These are phyloP conservation scores for Leucophenga maculata DNA, from an alignment of 2,888 invertebrate genomes.

Conservation along the genomic window DNA sequence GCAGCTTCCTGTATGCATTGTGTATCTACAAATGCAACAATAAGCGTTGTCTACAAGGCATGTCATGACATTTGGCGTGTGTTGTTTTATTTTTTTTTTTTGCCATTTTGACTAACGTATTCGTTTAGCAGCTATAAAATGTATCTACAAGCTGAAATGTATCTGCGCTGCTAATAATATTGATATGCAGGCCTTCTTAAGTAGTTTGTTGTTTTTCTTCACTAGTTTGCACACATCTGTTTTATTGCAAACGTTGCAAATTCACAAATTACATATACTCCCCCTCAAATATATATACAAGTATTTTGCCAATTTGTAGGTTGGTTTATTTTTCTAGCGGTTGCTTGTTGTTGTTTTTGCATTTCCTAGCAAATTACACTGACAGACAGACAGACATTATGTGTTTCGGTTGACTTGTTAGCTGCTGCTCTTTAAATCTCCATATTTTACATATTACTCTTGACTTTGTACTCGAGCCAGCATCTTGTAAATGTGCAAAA, in stretches of 20 bases:
- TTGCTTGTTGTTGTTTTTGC: not conserved
- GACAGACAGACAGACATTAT: not conserved
- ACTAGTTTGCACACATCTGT: no score
- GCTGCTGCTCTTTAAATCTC: no score
- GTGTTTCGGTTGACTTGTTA: not conserved
- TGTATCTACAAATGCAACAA: not conserved
- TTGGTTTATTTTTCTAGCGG: no score
- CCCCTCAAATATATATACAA: no score
- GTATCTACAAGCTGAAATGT: not conserved
- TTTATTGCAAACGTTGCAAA: no score
- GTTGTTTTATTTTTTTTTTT: not conserved
- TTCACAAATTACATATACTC: no score
- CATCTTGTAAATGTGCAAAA: no score
- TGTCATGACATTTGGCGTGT: constrained; percentile 4
- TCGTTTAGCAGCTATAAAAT: not conserved
- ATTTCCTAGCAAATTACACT: not conserved
- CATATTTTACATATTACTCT: no score
- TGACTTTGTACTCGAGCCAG: no score
- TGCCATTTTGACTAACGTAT: not conserved
- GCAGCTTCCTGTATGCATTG: not conserved
- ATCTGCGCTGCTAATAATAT: not conserved
- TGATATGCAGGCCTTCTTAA: not conserved
- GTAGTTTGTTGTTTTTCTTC: not conserved
- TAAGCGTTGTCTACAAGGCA: not conserved
- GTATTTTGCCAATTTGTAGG: no score